Evolutionary conservation across 2,888 invertebrate genomes (phyloP).

Genomic region (Lacanobia wlatinum): DNA sequence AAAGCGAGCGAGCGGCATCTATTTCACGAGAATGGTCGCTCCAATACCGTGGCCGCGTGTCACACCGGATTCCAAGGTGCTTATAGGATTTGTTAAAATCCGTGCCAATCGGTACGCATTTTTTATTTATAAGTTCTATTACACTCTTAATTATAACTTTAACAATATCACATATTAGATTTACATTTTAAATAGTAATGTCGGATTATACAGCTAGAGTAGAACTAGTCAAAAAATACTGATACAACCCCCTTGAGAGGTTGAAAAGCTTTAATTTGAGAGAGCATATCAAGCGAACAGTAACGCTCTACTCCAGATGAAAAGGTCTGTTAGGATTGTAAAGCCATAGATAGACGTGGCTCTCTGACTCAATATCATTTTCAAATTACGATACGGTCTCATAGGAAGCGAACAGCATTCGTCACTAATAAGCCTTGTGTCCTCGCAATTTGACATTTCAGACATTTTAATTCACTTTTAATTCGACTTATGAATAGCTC

Average conservation of each 20-base stretch:
- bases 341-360: background rate
- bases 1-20: constrained; percentile 85
- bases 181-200: background rate
- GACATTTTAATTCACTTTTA: constrained; percentile 89
- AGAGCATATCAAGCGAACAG: background rate
- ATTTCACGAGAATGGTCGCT: constrained; percentile 82
- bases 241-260: background rate
- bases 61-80: constrained; percentile 75
- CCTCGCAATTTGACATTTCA: constrained; percentile 89
- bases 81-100: constrained; percentile 9
- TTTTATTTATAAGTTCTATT: background rate
- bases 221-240: background rate
- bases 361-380: background rate
- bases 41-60: constrained; percentile 68
- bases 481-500: constrained; percentile 87
- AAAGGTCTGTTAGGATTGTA: background rate
- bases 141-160: background rate
- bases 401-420: constrained; percentile 69
- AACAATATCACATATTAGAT: background rate
- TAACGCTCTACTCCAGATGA: background rate
- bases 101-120: no score
- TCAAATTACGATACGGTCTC: constrained; percentile 71
- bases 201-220: background rate
- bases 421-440: constrained; percentile 83
- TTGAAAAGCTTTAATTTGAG: background rate